These are phyloP conservation scores for Steinernema scapterisci DNA, from an alignment of 2,888 invertebrate genomes.

Conservation along the genomic window DNA sequence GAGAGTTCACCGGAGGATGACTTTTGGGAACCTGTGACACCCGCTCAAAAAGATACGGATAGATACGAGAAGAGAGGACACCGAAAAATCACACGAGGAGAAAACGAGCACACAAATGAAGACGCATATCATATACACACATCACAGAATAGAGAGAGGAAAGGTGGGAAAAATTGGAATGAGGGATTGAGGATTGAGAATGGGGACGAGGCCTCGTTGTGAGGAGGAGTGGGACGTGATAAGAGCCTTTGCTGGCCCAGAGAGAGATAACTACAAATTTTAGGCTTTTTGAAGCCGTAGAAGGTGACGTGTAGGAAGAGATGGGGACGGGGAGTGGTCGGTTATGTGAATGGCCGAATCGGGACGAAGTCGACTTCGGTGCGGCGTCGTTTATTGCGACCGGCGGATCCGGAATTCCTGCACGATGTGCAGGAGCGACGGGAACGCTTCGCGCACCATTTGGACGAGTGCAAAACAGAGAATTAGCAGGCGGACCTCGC, in stretches of 20 bases:
- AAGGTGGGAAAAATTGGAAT: no score
- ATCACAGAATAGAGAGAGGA: no score
- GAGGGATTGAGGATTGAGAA: no score
- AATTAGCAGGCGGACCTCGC: conserved; percentile 59
- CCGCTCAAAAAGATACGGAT: conserved; percentile 21
- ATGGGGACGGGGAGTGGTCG: no score
- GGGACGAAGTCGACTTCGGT: background rate
- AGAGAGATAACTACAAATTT: no score
- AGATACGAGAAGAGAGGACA: background rate
- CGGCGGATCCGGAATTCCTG: conserved; percentile 50
- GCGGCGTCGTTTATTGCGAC: background rate
- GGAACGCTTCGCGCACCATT: conserved; percentile 63
- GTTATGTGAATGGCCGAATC: no score
- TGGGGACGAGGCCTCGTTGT: no score
- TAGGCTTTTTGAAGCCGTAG: no score
- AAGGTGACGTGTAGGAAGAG: no score
- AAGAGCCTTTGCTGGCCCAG: no score
- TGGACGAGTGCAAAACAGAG: conserved; percentile 61
- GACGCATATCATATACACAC: background rate
- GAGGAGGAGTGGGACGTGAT: no score
- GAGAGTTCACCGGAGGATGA: background rate
- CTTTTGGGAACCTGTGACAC: background rate
- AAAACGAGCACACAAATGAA: background rate
- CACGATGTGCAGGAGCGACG: conserved; percentile 59
- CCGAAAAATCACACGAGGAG: background rate